Evolutionary conservation across 2,888 invertebrate species (phyloP), one percentile per base, ranked within the genome.

Genomic region (Nemurella pictetii): DNA sequence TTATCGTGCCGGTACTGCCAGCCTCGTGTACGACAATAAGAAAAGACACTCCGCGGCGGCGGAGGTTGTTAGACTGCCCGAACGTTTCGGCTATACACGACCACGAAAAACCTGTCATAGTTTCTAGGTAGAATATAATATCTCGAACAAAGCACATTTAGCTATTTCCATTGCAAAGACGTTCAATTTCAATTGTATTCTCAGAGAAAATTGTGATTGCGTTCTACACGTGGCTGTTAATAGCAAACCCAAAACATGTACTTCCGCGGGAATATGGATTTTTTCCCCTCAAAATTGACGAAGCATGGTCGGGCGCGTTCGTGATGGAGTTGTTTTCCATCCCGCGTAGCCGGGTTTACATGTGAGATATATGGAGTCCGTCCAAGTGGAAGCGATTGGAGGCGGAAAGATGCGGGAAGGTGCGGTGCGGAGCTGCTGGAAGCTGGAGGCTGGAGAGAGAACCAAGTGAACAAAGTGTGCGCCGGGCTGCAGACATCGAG

Each of bases 331-430:
- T 78, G 78, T 78, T 75, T 75, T 75, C 12, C 26, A 75, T 75
- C 75, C 75, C 12, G 75, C 75, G 78, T 7, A 29, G 28, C 5
- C 28, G 82, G 15, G 55, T 72, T 82, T 36, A 36, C 82, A 82
- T 55, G 72, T 26, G 82, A 29, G 82, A 72, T 55, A 2, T 28
- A 30, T n/a, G 29, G 55, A 55, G 26, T 82, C 20, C 72, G 28
- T 29, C 20, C 82, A 29, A 72, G 72, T 82, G 82, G 82, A 82
- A 55, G 29, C 82, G 82, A 82, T 82, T 82, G 72, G 27, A 82
- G 55, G 15, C 36, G 55, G 82, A 28, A 28, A 72, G 35, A 20
- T 81, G 80, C 2, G 36, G 80, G 7, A 36, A 26, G 80, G 26
- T 75, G 27, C 20, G 75, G 75, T n/a, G 7, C 15, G 73, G 73